These are phyloP conservation scores for Sepioteuthis lessoniana DNA, from an alignment of 2,888 invertebrate species.

Conservation along the genomic window DNA sequence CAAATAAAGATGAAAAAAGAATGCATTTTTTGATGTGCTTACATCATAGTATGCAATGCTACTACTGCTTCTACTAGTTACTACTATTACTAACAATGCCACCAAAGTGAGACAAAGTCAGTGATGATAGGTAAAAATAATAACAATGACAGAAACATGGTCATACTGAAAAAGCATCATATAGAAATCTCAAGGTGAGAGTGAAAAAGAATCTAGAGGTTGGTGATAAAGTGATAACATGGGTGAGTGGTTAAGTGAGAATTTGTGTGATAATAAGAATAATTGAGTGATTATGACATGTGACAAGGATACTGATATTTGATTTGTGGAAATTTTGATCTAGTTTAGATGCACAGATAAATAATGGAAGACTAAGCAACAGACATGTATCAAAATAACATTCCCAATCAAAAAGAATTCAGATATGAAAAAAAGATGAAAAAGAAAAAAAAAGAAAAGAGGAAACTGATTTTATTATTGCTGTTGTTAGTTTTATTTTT, in stretches of 20 bases:
- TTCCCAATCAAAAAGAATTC: neutral
- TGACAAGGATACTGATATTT: neutral
- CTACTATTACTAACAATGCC: neutral
- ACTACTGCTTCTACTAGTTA: neutral
- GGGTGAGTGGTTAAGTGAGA: neutral
- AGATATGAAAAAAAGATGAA: neutral
- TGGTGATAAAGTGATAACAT: neutral
- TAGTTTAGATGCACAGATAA: neutral
- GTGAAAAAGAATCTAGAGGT: neutral
- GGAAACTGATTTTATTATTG: neutral
- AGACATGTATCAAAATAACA: neutral
- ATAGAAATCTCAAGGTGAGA: neutral
- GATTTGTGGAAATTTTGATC: neutral
- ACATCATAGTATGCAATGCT: neutral
- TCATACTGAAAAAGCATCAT: neutral
- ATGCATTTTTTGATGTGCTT: conserved; percentile 14
- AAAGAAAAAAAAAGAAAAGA: neutral
- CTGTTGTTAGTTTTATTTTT: neutral
- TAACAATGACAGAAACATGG: neutral
- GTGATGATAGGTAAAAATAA: neutral
- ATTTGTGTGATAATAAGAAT: neutral
- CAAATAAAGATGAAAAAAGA: neutral
- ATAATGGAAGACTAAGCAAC: neutral
- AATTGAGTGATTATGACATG: neutral
- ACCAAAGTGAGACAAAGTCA: neutral